Percentiles rank a stretch among this genome's conserved stretches.
These are phyloP conservation scores for Eupithecia exiguata DNA, from an alignment of 2,888 invertebrate genomes.

Conservation along the genomic window DNA sequence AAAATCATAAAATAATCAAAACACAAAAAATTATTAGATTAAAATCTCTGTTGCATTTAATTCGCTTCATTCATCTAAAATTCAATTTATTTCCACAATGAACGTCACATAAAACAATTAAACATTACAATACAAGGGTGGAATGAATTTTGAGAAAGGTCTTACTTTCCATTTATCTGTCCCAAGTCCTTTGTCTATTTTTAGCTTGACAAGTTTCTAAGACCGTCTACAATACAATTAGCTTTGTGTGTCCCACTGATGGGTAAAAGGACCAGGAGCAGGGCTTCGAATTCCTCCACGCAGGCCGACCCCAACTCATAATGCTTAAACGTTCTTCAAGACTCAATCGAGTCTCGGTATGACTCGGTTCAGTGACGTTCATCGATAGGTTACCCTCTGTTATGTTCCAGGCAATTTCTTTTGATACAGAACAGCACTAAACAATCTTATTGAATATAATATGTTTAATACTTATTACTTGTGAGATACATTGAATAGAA, in stretches of 20 bases:
- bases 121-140: conserved; percentile 37
- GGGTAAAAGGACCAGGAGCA: not conserved
- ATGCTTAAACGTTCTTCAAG: too few relatives aligned
- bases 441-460: too few relatives aligned
- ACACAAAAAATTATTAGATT: not conserved
- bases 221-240: not conserved
- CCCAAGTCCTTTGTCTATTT: conserved; percentile 32
- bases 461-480: too few relatives aligned
- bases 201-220: conserved; percentile 15
- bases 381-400: too few relatives aligned
- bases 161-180: conserved; percentile 39
- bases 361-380: too few relatives aligned
- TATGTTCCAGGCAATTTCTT: too few relatives aligned
- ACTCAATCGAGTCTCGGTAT: too few relatives aligned
- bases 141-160: conserved; percentile 35
- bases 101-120: conserved; percentile 41
- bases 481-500: too few relatives aligned
- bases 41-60: conserved; percentile 15
- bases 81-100: conserved; percentile 41
- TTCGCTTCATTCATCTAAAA: conserved; percentile 31
- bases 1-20: not conserved
- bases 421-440: too few relatives aligned
- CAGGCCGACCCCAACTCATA: too few relatives aligned
- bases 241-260: not conserved
- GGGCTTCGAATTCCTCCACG: not conserved